Conservation (phyloP, 2,888 invertebrate genomes). For the Andrena minutula region DNA sequence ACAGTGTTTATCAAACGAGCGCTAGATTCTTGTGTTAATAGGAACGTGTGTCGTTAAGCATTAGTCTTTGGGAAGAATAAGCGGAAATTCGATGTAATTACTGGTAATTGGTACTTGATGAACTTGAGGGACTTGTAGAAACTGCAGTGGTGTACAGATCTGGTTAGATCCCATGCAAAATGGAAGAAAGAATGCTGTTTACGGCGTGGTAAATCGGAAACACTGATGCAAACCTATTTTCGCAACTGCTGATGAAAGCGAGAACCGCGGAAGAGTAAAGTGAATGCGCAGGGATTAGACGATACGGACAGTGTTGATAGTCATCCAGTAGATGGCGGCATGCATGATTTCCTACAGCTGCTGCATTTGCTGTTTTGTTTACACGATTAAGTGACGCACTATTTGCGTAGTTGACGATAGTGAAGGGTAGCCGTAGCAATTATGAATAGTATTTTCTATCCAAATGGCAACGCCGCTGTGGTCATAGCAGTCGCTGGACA, state of each 20-base stretch:
- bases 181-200: no score
- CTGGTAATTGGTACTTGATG: no score
- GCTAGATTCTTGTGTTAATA: no score
- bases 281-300: neutral
- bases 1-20: no score
- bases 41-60: no score
- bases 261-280: neutral
- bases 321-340: neutral
- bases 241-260: neutral
- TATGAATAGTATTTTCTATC: slow-evolving; percentile 21
- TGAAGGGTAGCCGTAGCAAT: slow-evolving; percentile 25
- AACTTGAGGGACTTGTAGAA: no score
- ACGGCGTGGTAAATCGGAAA: no score
- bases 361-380: slow-evolving; percentile 25
- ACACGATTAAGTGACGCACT: slow-evolving; percentile 38
- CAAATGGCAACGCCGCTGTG: slow-evolving; percentile 11
- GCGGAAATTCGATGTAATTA: no score
- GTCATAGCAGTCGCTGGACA: neutral
- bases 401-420: slow-evolving; percentile 43
- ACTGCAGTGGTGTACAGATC: no score
- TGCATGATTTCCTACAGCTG: neutral
- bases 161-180: no score
- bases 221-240: neutral
- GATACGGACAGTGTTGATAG: neutral
- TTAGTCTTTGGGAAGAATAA: no score